Base-by-base conservation (phyloP, 2,797 vertebrate species). In the Darevskia nairensis region DNA sequence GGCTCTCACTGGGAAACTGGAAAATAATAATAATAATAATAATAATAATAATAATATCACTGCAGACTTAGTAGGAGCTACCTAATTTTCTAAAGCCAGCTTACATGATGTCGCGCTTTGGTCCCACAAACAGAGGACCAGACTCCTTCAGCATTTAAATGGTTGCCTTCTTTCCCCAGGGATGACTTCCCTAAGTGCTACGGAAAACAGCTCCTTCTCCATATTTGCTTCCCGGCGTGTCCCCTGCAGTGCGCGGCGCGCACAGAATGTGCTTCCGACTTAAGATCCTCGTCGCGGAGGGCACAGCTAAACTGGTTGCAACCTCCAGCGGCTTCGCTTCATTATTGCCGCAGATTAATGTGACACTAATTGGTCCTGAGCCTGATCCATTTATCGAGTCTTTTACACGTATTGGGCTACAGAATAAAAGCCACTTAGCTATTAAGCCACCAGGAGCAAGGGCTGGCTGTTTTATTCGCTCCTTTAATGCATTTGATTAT, bases 301-400 rank as follows among this genome's bases (percentile, higher is more conserved):
- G 64, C 64, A 86, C 89, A 86, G 89, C 90, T 86, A 94, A 95
- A 95, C 91, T 82, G 86, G 75, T 87, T 87, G 94, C 92, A 91
- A 94, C 90, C 92, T 86, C 88, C 78, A 87, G 92, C 87, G 92
- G 92, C 86, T 94, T 95, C 3, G 0, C 92, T 95, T 94, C 91
- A n/a, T 95, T 94, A 91, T 92, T 91, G 94, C 88, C 92, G 84
- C 91, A 96, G 95, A 97, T 94, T 76, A 86, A 87, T 85, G 86
- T 96, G 95, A 96, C 94, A 86, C 91, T 96, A 95, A 97, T 94
- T 96, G 94, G 93, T 93, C 86, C 76, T 95, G 95, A 96, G 90
- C 79, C 92, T 94, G 90, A 95, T 95, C 96, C 95, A 94, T 93
- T 96, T 95, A 95, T 92, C 90, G 90, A 93, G 91, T 88, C 91